A percentile compares a stretch with the other conserved stretches of the same genome.
These are phyloP conservation scores for Aplodontia rufa DNA, from an alignment of 2,113 vertebrate species.

Conservation along the genomic window DNA sequence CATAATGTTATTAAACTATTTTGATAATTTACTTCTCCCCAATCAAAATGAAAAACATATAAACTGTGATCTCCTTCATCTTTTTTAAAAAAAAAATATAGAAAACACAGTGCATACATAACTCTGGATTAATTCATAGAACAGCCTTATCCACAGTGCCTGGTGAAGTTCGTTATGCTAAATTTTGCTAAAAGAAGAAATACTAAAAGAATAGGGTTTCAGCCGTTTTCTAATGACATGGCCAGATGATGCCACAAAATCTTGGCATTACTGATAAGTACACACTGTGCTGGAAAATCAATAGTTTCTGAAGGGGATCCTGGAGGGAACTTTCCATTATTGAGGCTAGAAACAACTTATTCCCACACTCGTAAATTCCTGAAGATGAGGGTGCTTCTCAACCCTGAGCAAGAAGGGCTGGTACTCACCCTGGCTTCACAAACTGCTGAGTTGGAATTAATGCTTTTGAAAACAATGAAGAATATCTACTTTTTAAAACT, in stretches of 20 bases:
- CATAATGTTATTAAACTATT: neutral
- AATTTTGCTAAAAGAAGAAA: conserved; percentile 68
- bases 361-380: conserved; percentile 63
- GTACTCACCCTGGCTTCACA: neutral
- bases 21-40: conserved; percentile 8
- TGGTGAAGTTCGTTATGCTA: neutral
- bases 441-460: neutral
- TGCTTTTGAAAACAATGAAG: conserved; percentile 36
- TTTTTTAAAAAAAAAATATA: conserved; percentile 47
- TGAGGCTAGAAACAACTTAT: conserved; percentile 68
- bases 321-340: conserved; percentile 69
- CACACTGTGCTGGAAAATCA: conserved; percentile 70
- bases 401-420: conserved; percentile 33
- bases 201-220: conserved; percentile 55
- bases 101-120: neutral
- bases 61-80: neutral
- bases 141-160: neutral
- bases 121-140: neutral
- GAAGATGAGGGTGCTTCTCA: neutral
- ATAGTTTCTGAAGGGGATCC: conserved; percentile 72
- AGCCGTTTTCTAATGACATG: conserved; percentile 70
- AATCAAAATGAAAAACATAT: neutral
- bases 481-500: neutral
- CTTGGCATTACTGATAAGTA: conserved; percentile 62
- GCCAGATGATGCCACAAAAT: conserved; percentile 71